Evolutionary conservation across 2,888 invertebrate genomes (phyloP).

Genomic region (Myathropa florea): DNA sequence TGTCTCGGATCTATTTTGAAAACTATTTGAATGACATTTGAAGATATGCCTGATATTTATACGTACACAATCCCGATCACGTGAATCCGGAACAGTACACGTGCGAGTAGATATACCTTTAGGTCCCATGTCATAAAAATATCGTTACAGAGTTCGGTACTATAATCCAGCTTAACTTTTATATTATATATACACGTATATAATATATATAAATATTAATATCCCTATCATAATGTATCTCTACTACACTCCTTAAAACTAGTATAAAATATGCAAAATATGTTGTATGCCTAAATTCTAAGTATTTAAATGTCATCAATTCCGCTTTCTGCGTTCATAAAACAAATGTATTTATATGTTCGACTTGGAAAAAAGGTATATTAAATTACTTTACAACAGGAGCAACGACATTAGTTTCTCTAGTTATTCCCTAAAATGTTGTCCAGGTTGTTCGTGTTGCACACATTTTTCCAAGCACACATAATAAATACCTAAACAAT

Average conservation of each 20-base stretch:
- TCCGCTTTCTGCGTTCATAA: background rate
- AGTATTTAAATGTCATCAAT: background rate
- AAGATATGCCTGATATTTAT: background rate
- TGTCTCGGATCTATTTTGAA: slow-evolving; percentile 2
- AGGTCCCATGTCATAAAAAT: background rate
- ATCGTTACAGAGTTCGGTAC: no score
- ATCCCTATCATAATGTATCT: background rate
- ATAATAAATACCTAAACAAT: no score
- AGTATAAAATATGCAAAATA: no score
- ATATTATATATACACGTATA: no score
- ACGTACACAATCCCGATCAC: background rate
- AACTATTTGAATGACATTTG: background rate
- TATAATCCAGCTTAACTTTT: no score
- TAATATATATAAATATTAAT: background rate
- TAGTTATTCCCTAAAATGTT: no score
- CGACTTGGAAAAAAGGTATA: no score
- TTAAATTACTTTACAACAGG: no score
- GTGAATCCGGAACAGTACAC: background rate
- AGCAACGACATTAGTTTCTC: no score
- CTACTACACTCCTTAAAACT: no score
- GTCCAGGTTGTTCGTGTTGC: no score
- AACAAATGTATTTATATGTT: background rate
- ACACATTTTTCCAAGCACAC: no score
- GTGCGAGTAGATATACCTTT: background rate
- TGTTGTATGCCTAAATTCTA: background rate